Base-by-base conservation (phyloP, 2,797 vertebrate species). In the Oryzias dopingdopingensis region DNA sequence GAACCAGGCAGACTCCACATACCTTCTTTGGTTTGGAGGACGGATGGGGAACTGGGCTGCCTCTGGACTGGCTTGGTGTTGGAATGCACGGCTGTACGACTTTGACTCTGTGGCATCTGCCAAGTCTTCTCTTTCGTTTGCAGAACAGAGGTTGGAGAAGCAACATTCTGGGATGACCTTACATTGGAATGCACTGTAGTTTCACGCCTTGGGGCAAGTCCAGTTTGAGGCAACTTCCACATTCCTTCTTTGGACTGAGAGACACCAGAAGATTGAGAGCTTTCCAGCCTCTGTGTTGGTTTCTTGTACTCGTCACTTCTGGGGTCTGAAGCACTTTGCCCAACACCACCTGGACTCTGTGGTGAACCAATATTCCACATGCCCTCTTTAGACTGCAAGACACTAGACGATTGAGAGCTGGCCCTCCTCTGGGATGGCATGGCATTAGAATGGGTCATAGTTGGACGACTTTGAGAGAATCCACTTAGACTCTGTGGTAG, bases 121-220 rank as follows among this genome's bases (percentile, higher is more conserved):
- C 40, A 59, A 42, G 54, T 48, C 2, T 5, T 49, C 15, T 8
- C 40, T 49, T 62, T 62, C 17, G 2, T 52, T 16, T 62, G 67
- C 0, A 2, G 4, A 3, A 23, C 50, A 16, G 23, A 13, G 13
- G 13, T 14, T 4, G 12, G 41, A 6, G 41, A 44, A 17, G 15
- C 24, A 3, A 42, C 22, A 3, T 55, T 23, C 15, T 17, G 16
- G 10, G 16, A 4, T 17, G 2, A 1, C 0, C 1, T 0, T 4
- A 14, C 16, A 6, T 4, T 37, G 17, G 10, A 4, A 23, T 37
- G 22, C 37, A 16, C 1, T 4, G 4, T 5, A 14, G 37, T 7
- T 18, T 1, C 15, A 42, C 20, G 41, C 4, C 4, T 10, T 2
- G 24, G 16, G 2, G 1, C 6, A 16, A 15, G 17, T 4, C 18